These are phyloP conservation scores for Xanthorhoe designata DNA, from an alignment of 2,888 invertebrate species.

Conservation along the genomic window DNA sequence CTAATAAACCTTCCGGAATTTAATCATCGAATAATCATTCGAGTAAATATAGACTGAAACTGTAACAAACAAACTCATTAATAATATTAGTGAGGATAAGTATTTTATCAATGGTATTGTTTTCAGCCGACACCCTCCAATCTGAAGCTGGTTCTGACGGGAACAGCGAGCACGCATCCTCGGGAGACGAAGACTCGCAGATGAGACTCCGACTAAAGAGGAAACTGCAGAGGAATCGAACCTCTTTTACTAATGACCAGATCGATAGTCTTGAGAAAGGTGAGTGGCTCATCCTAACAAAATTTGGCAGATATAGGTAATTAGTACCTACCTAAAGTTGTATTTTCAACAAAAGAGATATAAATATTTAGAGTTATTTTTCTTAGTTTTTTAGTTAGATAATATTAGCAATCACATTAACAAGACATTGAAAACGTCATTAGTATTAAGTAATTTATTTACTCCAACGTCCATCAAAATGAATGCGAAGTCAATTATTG, in stretches of 20 bases:
- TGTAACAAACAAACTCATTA: too few relatives aligned
- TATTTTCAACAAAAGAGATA: too few relatives aligned
- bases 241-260: slow-evolving; percentile 99
- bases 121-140: slow-evolving; percentile 83
- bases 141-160: slow-evolving; percentile 91
- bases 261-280: slow-evolving; percentile 99
- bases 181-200: slow-evolving; percentile 96
- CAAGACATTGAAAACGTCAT: background rate
- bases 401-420: background rate
- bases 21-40: too few relatives aligned
- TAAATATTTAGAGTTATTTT: too few relatives aligned
- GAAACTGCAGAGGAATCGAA: slow-evolving; percentile 98
- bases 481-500: background rate
- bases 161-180: slow-evolving; percentile 96
- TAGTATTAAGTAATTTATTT: background rate
- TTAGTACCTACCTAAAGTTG: too few relatives aligned
- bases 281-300: slow-evolving; percentile 80
- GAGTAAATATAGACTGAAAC: too few relatives aligned
- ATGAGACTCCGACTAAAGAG: slow-evolving; percentile 96
- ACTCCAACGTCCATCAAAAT: background rate
- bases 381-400: too few relatives aligned
- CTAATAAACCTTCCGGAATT: too few relatives aligned
- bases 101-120: background rate
- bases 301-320: too few relatives aligned
- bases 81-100: background rate